Base-by-base conservation (phyloP, 2,888 invertebrate species). In the Proisotoma minuta region DNA sequence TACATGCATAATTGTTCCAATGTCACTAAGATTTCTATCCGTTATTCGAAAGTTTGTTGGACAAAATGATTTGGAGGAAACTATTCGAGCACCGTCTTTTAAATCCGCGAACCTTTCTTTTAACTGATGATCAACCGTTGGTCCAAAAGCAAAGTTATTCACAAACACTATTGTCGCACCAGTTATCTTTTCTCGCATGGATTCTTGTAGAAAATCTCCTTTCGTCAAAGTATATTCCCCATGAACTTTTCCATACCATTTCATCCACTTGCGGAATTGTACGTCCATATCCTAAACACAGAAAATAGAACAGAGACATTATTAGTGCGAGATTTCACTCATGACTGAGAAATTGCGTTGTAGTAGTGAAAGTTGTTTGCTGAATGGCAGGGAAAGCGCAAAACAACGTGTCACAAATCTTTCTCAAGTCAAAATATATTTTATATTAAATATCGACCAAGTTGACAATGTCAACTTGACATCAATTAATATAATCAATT, bases 131-230 rank as follows among this genome's bases (percentile, higher is more conserved):
- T 99, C 98, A 27, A 99, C 95, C 70, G 88, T 87, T 26, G 99
- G 96, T 12, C 96, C 96, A 79, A 99, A 99, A 47, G 98, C 99
- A 82, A 95, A 99, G 82, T 99, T 99, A 82, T 99, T 99, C 43
- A 99, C 98, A 82, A 99, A 99, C 66, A 99, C 94, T 76, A 99
- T 89, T 39, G 94, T 89, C 12, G 96, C 90, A 74, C 88, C 87
- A 74, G 91, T 93, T 74, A 99, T 96, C 79, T 90, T 91, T 77
- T 97, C 95, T 72, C 91, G 86, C 79, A 93, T 91, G 76, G 92
- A 89, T 75, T 92, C 90, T 74, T 87, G 85, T 71, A 99, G 81
- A 80, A 99, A 99, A 79, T 99, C 97, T 48, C 97, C 98, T 76
- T 91, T 91, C 72, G 94, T 86, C 75, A 96, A 82, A 79, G 89